These are phyloP conservation scores for Setipinna tenuifilis DNA, from an alignment of 2,797 vertebrate genomes.

Conservation along the genomic window DNA sequence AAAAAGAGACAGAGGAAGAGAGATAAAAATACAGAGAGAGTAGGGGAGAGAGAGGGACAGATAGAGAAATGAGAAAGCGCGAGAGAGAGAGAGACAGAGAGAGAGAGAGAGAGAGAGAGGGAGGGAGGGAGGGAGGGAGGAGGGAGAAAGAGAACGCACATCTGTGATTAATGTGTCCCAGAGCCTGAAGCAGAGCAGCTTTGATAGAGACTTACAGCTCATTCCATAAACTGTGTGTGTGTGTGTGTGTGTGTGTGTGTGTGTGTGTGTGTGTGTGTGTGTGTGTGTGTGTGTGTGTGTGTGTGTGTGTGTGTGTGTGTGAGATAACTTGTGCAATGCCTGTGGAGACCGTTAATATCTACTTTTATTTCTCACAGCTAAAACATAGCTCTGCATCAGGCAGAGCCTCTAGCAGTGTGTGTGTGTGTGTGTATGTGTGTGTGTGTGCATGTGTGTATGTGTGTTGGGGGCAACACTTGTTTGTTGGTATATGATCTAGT, in stretches of 20 bases:
- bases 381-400: conserved; percentile 2
- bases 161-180: conserved; percentile 82
- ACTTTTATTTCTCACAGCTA: conserved; percentile 63
- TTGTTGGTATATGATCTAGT: no score
- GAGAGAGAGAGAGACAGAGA: conserved; percentile 34
- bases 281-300: conserved; percentile 1
- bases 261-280: conserved; percentile 3
- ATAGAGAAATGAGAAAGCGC: neutral
- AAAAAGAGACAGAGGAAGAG: conserved; percentile 12
- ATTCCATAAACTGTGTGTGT: conserved; percentile 70
- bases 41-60: conserved; percentile 47
- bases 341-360: conserved; percentile 58
- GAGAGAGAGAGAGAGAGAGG: conserved; percentile 40
- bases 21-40: conserved; percentile 23
- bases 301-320: neutral
- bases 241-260: conserved; percentile 20
- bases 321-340: neutral
- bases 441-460: neutral
- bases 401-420: neutral
- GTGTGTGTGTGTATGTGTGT: neutral
- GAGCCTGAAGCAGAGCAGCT: conserved; percentile 72
- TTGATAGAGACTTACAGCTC: conserved; percentile 78
- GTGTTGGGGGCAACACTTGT: no score
- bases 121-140: conserved; percentile 41
- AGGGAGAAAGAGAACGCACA: conserved; percentile 65